Percentiles rank a stretch among this genome's conserved stretches.
Conservation (phyloP, 1,140 invertebrate species). For the Zaprionus vittiger region DNA sequence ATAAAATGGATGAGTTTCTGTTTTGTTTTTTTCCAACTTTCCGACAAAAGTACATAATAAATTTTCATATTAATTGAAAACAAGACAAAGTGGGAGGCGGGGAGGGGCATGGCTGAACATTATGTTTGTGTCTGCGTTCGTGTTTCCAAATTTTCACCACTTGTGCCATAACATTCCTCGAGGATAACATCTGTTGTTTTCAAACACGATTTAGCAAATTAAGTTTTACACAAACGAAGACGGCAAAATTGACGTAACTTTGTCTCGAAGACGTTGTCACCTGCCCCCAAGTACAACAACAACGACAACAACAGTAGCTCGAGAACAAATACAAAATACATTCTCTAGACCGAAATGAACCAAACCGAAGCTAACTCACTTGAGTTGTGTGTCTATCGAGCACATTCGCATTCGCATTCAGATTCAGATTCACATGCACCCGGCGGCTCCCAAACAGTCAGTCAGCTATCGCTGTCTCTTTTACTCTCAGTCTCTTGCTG, state of each 20-base stretch:
- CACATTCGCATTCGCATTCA: constrained; percentile 23
- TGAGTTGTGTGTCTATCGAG: constrained; percentile 38
- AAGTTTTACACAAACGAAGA: constrained; percentile 42
- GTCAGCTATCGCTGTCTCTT: background rate
- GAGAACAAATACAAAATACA: background rate
- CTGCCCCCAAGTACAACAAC: background rate
- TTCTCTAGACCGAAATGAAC: background rate
- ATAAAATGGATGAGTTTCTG: constrained; percentile 23
- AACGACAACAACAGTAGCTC: background rate
- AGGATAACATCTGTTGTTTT: constrained; percentile 77
- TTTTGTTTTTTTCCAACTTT: constrained; percentile 34
- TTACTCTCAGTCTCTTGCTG: background rate
- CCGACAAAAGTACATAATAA: constrained; percentile 37
- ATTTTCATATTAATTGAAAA: constrained; percentile 70
- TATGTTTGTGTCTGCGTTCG: background rate
- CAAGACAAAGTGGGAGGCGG: constrained; percentile 1
- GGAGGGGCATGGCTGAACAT: background rate
- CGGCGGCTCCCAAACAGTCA: constrained; percentile 19
- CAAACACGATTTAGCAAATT: constrained; percentile 70
- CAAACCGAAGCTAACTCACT: constrained; percentile 20
- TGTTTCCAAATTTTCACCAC: background rate
- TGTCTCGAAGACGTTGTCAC: constrained; percentile 3
- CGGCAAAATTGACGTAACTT: background rate
- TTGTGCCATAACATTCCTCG: constrained; percentile 59
- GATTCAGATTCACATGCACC: constrained; percentile 27